Base-by-base conservation (phyloP, 1,140 invertebrate species). In the Drosophila auraria region DNA sequence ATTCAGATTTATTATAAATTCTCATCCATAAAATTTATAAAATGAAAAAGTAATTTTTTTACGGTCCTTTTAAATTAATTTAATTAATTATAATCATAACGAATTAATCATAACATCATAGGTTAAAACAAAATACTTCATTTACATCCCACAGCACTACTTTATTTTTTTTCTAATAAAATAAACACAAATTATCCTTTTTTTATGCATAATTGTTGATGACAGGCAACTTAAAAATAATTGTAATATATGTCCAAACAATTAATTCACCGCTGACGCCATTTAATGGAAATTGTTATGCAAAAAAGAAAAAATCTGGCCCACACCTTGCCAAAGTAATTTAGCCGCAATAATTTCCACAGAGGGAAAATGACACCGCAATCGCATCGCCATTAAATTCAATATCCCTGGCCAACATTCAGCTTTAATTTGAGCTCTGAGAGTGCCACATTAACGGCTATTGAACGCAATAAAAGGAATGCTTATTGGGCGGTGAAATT, bases 301-400 rank as follows among this genome's bases (percentile, higher is more conserved):
- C 8, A 20, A 30, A 36, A 63, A 30, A 30, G 25, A 63, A 30
- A 30, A 1, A 53, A 44, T 69, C 20, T 23, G 49, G 12, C 20
- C 25, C 17, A 25, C 54, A 50, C 17, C n/a, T 11, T 11, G 3
- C 8, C 8, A 14, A 3, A 27, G 30, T 6, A n/a, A n/a, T 51
- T 36, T 53, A 62, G 30, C 60, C 30, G 15, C 27, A 66, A 51
- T 61, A n/a, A 61, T 61, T 65, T 65, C 6, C 14, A 60, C 36
- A 58, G n/a, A 33, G 25, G 9, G 33, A 64, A 60, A 64, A 60
- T 42, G 25, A 30, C 51, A 63, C 51, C 38, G 3, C 59, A 51
- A 53, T 61, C 20, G 30, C 27, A 0, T 50, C 27, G 14, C 36
- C n/a, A 70, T 68, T 70, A 68, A 70, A 66, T 65, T 69, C 33